Conservation (phyloP, 2,888 invertebrate species). For the Argynnis bischoffii region DNA sequence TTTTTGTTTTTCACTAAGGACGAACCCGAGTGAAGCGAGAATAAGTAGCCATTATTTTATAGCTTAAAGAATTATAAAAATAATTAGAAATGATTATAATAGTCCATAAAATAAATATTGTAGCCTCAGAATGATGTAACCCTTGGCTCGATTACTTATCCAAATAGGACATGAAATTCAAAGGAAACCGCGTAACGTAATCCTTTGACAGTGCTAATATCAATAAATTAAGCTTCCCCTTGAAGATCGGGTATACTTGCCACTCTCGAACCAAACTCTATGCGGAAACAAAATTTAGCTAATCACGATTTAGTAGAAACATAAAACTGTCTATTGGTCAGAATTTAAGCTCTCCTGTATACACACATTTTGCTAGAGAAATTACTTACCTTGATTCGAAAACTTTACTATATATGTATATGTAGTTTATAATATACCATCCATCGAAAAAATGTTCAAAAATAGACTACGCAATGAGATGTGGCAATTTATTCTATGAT, state of each 20-base stretch:
- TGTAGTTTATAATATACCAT: no score
- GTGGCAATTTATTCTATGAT: no score
- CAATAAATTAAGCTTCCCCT: conserved; percentile 35
- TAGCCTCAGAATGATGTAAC: conserved; percentile 15
- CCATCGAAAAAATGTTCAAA: no score
- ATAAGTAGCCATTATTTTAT: no score
- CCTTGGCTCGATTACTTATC: conserved; percentile 19
- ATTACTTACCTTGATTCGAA: no score
- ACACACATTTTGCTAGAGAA: not conserved
- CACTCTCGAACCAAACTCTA: not conserved
- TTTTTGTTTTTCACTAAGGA: no score
- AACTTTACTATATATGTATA: no score
- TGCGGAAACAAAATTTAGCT: conserved; percentile 11
- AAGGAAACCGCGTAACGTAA: conserved; percentile 16
- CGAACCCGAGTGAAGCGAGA: no score
- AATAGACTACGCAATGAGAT: no score
- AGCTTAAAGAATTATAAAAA: no score
- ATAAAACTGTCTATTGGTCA: conserved; percentile 1
- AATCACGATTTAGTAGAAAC: not conserved
- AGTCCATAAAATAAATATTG: conserved; percentile 14
- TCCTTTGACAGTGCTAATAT: conserved; percentile 32
- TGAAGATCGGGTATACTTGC: conserved; percentile 20
- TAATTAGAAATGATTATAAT: no score
- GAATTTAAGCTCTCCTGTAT: not conserved
- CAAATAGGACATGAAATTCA: conserved; percentile 28